Evolutionary conservation across 2,797 vertebrate genomes (phyloP).

Genomic region (Rachycentron canadum): DNA sequence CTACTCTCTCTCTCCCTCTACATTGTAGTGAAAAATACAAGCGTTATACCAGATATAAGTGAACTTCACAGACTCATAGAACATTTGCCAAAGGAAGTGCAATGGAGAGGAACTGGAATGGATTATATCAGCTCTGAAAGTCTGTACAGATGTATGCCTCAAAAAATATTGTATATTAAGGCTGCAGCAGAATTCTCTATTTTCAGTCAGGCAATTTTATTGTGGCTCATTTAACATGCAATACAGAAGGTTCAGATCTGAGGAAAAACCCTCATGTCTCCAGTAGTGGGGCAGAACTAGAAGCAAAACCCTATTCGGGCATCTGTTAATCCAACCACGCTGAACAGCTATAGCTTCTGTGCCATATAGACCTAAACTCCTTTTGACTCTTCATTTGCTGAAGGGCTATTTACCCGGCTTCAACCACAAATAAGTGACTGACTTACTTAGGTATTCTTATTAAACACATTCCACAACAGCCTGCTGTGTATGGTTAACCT

Average conservation of each 20-base stretch:
- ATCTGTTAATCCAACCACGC: conserved; percentile 52
- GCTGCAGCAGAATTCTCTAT: background rate
- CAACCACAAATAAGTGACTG: conserved; percentile 71
- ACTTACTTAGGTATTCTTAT: conserved; percentile 71
- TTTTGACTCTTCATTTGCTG: conserved; percentile 73
- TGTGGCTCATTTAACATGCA: conserved; percentile 33
- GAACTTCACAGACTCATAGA: background rate
- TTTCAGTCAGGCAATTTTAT: conserved; percentile 27
- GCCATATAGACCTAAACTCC: conserved; percentile 36
- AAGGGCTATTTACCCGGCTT: conserved; percentile 62
- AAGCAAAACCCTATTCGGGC: conserved; percentile 42
- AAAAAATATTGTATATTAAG: conserved; percentile 17
- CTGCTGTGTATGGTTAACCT: conserved; percentile 69
- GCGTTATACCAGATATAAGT: conserved; percentile 17
- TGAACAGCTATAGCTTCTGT: conserved; percentile 35
- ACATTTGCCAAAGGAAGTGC: conserved; percentile 24
- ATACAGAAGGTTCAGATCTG: conserved; percentile 21
- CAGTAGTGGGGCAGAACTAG: conserved; percentile 12
- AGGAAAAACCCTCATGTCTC: conserved; percentile 12
- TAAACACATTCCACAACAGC: conserved; percentile 71
- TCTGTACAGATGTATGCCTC: conserved; percentile 4
- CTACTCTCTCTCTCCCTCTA: conserved; percentile 1
- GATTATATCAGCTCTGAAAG: conserved; percentile 6
- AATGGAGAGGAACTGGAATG: conserved; percentile 21
- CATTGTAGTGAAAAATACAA: conserved; percentile 1